Conservation (phyloP, 2,888 invertebrate genomes). For the Oscheius sp. region DNA sequence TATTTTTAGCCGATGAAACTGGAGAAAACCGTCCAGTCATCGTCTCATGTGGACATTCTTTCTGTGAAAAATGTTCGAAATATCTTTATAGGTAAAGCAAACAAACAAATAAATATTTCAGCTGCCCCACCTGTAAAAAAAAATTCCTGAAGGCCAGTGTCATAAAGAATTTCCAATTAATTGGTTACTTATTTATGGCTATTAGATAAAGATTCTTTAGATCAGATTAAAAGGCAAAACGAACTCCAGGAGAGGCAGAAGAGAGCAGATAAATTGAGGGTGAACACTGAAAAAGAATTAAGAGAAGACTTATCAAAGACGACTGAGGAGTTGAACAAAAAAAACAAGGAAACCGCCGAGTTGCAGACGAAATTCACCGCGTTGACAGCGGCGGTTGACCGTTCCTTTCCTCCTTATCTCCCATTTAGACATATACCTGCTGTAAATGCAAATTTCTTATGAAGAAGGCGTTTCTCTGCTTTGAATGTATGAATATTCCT, state of each 20-base stretch:
- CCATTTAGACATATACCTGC: not conserved
- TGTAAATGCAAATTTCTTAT: slow-evolving; percentile 1
- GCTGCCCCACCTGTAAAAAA: not conserved
- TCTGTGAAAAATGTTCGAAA: not conserved
- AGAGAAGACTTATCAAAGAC: too few relatives aligned
- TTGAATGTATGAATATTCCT: not conserved
- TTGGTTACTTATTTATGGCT: not conserved
- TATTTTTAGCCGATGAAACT: not conserved
- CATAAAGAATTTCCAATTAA: not conserved
- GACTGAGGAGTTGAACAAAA: not conserved
- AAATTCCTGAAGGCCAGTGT: not conserved
- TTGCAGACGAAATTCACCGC: not conserved
- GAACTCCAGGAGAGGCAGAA: not conserved
- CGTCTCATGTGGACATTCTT: not conserved
- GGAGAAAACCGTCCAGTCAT: not conserved
- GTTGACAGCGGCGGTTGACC: not conserved
- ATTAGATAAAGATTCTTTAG: too few relatives aligned
- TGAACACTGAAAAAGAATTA: too few relatives aligned
- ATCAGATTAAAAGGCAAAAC: too few relatives aligned
- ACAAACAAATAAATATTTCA: too few relatives aligned
- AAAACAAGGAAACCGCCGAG: not conserved
- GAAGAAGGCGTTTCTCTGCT: slow-evolving; percentile 19
- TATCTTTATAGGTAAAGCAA: too few relatives aligned
- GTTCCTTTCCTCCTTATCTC: not conserved
- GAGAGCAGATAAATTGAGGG: not conserved